Conservation (phyloP, 2,888 invertebrate genomes). For the Mythimna ferrago region DNA sequence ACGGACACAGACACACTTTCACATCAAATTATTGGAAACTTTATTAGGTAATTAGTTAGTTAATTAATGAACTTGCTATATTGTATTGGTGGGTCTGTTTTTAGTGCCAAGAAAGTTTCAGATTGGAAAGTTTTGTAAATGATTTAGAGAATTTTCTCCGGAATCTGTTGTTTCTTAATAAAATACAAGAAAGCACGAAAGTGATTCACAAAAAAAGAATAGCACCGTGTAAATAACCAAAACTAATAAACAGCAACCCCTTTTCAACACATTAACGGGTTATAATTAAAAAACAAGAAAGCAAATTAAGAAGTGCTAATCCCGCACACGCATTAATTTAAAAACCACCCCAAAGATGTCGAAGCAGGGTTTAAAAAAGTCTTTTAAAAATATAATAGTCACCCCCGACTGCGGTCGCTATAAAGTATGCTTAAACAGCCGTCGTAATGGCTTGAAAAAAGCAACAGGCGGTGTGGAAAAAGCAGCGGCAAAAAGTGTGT, state of each 20-base stretch:
- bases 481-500: slow-evolving; percentile 63
- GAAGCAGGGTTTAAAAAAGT: slow-evolving; percentile 64
- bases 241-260: slow-evolving; percentile 39
- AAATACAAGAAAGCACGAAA: neutral
- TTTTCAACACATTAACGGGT: slow-evolving; percentile 69
- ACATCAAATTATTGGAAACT: slow-evolving; percentile 6
- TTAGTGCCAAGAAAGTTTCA: neutral
- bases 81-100: neutral
- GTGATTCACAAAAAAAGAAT: neutral
- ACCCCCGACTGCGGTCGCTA: slow-evolving; percentile 69
- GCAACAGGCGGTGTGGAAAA: slow-evolving; percentile 66
- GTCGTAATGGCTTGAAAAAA: slow-evolving; percentile 65
- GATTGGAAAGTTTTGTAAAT: neutral
- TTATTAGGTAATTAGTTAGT: slow-evolving; percentile 11
- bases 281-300: slow-evolving; percentile 65
- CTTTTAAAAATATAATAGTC: slow-evolving; percentile 73
- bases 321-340: slow-evolving; percentile 75
- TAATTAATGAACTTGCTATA: slow-evolving; percentile 4
- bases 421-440: slow-evolving; percentile 73
- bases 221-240: slow-evolving; percentile 27
- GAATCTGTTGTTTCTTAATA: neutral
- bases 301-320: slow-evolving; percentile 80
- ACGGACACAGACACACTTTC: slow-evolving; percentile 3
- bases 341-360: slow-evolving; percentile 62
- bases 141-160: neutral